Percentiles rank a stretch among this genome's conserved stretches.
These are phyloP conservation scores for Chelonus formosanus DNA, from an alignment of 2,888 invertebrate species.

Conservation along the genomic window DNA sequence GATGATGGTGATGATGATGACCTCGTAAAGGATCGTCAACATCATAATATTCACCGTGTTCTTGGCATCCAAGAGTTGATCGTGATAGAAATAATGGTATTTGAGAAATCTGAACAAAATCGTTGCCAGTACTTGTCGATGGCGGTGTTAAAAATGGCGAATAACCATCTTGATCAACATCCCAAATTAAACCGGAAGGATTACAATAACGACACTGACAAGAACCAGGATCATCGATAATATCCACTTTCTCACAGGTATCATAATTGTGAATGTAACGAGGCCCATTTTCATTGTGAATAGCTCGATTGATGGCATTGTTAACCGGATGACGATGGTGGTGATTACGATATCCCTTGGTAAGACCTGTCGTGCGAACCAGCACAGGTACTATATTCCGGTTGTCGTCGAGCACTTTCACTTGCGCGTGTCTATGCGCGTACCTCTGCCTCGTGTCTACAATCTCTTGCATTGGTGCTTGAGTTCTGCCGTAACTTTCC, in stretches of 20 bases:
- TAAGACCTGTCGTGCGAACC: constrained; percentile 40
- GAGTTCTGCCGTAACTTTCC: constrained; percentile 51
- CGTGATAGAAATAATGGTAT: constrained; percentile 47
- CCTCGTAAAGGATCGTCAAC: constrained; percentile 29
- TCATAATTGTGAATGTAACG: constrained; percentile 37
- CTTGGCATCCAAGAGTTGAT: constrained; percentile 43
- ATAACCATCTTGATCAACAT: constrained; percentile 71
- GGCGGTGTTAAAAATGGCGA: constrained; percentile 68
- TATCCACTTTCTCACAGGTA: constrained; percentile 47
- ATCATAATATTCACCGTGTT: constrained; percentile 38
- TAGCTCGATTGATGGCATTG: constrained; percentile 24
- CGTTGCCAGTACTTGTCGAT: constrained; percentile 40
- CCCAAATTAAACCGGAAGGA: constrained; percentile 79
- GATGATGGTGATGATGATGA: constrained; percentile 36
- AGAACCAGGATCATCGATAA: constrained; percentile 49
- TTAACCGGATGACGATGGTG: constrained; percentile 40
- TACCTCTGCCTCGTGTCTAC: constrained; percentile 65
- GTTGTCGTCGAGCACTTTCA: constrained; percentile 68
- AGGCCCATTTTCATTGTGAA: constrained; percentile 28
- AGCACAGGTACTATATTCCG: constrained; percentile 55
- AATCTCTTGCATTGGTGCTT: constrained; percentile 65
- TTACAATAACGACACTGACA: constrained; percentile 83
- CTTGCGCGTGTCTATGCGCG: constrained; percentile 64
- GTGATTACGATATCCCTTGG: constrained; percentile 42
- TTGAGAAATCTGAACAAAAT: constrained; percentile 36